phyloP scores from a whole-genome alignment of 2,113 vertebrate genomes.

The Anseranas semipalmata region DNA sequence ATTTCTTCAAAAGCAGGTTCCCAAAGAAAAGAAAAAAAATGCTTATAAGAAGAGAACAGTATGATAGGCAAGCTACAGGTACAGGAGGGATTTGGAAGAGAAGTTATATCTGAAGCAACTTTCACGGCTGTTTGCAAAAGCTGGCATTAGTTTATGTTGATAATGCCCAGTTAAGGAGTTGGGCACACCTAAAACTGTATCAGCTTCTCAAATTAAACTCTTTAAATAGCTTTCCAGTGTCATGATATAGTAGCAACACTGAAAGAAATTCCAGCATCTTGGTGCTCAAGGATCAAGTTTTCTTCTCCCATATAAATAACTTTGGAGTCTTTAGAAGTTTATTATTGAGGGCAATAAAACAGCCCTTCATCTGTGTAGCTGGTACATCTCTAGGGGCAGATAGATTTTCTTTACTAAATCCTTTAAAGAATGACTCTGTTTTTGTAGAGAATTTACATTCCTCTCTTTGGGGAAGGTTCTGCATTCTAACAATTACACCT shows the following conservation, averaged over 20 bases:
- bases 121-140: neutral
- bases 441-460: neutral
- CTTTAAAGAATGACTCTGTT: constrained; percentile 2
- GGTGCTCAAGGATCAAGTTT: neutral
- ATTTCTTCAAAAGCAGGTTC: too few species aligned
- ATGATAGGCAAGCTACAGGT: neutral
- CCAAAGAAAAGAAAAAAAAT: neutral
- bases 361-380: neutral
- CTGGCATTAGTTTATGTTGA: neutral
- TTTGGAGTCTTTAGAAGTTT: neutral
- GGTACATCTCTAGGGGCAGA: neutral
- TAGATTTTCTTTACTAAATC: neutral
- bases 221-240: neutral
- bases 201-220: neutral
- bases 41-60: neutral
- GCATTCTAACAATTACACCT: neutral
- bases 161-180: neutral
- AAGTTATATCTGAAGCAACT: neutral
- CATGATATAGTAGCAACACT: neutral
- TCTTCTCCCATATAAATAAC: neutral
- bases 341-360: neutral
- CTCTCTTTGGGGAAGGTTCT: neutral
- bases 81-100: neutral
- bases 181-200: neutral
- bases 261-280: neutral